phyloP scores from a whole-genome alignment of 2,113 vertebrate species.

The Aptenodytes patagonicus region DNA sequence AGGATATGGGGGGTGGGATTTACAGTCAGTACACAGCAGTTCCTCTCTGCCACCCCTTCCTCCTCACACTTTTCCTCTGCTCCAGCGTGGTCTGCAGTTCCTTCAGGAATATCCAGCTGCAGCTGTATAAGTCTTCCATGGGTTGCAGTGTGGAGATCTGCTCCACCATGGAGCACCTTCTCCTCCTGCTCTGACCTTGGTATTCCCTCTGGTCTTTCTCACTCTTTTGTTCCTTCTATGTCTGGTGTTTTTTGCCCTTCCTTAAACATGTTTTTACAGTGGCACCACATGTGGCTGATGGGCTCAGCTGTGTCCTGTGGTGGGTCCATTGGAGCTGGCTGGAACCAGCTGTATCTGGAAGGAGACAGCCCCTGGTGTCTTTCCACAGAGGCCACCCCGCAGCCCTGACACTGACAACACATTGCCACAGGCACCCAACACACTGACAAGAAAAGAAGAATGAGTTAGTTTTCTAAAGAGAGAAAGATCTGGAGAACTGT shows the following conservation, averaged over 20 bases:
- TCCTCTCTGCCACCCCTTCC: neutral
- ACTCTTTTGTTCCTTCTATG: neutral
- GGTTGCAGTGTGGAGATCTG: neutral
- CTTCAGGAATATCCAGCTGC: neutral
- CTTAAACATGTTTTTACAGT: neutral
- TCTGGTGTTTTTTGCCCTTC: neutral
- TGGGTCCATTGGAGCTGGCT: neutral
- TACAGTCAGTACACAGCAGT: neutral
- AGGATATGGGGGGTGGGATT: accelerated
- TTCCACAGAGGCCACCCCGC: neutral
- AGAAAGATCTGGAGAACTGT: neutral
- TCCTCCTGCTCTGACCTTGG: neutral
- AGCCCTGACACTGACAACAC: no score
- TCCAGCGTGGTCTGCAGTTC: neutral
- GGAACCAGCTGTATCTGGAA: neutral
- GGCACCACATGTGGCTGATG: accelerated
- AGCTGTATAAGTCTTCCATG: neutral
- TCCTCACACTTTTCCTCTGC: neutral
- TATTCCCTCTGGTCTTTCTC: neutral
- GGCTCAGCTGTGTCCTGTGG: neutral
- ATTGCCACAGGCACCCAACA: neutral
- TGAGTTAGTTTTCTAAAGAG: neutral
- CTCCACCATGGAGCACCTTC: neutral
- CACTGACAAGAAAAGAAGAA: neutral
- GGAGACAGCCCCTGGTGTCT: neutral